Conservation (phyloP, 1,140 invertebrate genomes). For the Drosophila sechellia region DNA sequence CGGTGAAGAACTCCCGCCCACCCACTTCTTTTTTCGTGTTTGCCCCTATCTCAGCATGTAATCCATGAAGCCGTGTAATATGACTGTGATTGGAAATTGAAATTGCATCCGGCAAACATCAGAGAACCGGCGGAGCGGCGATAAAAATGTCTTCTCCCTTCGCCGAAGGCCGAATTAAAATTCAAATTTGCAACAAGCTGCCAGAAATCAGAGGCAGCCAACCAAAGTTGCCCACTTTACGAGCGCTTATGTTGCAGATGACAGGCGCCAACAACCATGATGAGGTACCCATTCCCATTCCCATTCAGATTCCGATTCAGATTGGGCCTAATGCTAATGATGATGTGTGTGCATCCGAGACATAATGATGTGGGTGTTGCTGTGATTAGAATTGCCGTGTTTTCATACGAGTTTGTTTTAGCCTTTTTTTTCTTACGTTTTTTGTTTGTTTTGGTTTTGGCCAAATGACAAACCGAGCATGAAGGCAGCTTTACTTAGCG, state of each 20-base stretch:
- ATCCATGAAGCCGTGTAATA: slow-evolving; percentile 77
- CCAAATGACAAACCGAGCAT: slow-evolving; percentile 68
- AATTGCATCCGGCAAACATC: slow-evolving; percentile 75
- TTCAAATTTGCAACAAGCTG: slow-evolving; percentile 58
- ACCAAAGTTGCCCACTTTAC: slow-evolving; percentile 63
- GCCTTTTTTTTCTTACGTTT: not conserved
- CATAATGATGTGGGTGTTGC: slow-evolving; percentile 30
- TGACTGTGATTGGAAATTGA: slow-evolving; percentile 80
- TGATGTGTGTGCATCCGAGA: slow-evolving; percentile 53
- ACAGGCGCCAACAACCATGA: slow-evolving; percentile 13
- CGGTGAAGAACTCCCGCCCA: not conserved
- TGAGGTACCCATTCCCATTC: slow-evolving; percentile 19
- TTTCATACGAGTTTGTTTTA: not conserved
- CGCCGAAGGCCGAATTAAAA: slow-evolving; percentile 38
- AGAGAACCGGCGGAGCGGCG: slow-evolving; percentile 34
- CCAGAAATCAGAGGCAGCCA: slow-evolving; percentile 38
- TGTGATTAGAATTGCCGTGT: slow-evolving; percentile 41
- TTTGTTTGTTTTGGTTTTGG: slow-evolving; percentile 42
- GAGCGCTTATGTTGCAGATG: slow-evolving; percentile 47
- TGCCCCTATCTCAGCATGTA: slow-evolving; percentile 37
- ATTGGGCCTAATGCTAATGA: slow-evolving; percentile 46
- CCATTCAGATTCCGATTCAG: slow-evolving; percentile 19
- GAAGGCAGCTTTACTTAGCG: slow-evolving; percentile 76
- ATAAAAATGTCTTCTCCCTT: slow-evolving; percentile 39
- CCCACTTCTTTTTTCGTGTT: not conserved